phyloP scores from a whole-genome alignment of 2,113 vertebrate species.

The Toxostoma redivivum region DNA sequence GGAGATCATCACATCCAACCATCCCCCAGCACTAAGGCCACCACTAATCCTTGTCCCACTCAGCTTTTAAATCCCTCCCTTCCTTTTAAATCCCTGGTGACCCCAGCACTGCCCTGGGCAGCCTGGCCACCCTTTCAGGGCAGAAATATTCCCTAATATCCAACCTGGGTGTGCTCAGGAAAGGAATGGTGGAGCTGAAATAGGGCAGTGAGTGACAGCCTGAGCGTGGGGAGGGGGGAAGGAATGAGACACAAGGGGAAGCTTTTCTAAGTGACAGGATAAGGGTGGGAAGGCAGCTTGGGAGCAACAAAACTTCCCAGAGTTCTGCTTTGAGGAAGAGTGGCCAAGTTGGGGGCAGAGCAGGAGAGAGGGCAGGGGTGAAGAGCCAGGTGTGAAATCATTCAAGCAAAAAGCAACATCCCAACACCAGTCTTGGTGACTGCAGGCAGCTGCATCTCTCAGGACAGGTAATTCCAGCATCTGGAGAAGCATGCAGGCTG shows the following conservation, averaged over 20 bases:
- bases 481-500: not conserved
- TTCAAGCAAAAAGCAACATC: not conserved
- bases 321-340: not conserved
- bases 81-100: not conserved
- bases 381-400: not conserved
- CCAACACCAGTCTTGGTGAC: not conserved
- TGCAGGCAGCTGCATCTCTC: not conserved
- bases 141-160: not conserved
- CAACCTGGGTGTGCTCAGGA: not conserved
- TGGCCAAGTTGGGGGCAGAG: not conserved
- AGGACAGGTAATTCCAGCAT: not conserved
- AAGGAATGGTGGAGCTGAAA: not conserved
- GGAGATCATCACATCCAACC: not conserved
- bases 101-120: not conserved
- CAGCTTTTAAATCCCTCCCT: not conserved
- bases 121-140: not conserved
- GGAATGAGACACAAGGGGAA: not conserved
- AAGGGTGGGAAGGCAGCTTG: not conserved
- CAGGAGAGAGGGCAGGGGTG: not conserved
- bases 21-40: too few relatives aligned
- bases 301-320: not conserved
- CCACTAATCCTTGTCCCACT: not conserved
- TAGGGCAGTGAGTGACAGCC: not conserved
- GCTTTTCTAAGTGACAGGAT: not conserved
- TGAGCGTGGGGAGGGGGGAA: accelerated